These are phyloP conservation scores for Hylaeus volcanicus DNA, from an alignment of 1,140 invertebrate genomes.

Conservation along the genomic window DNA sequence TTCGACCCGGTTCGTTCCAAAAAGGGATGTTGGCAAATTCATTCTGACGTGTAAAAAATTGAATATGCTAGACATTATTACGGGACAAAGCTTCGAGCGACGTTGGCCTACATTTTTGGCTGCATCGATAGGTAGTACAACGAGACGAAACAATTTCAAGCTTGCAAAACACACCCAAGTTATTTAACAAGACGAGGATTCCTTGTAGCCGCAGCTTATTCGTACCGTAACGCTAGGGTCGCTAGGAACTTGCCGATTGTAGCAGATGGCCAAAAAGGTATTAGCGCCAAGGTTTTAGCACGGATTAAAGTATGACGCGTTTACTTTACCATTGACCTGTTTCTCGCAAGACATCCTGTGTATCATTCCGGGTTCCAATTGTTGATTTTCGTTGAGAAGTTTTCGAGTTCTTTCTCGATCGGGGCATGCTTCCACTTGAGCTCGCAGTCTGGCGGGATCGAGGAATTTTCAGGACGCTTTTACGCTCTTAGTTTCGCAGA, in stretches of 20 bases:
- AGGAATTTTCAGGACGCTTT: background rate
- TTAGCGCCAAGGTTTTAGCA: too few relatives aligned
- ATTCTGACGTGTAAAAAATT: slow-evolving; percentile 51
- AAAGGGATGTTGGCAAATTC: slow-evolving; percentile 22
- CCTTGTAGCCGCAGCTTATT: too few relatives aligned
- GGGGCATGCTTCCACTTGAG: too few relatives aligned
- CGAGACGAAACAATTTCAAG: background rate
- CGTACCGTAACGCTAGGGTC: too few relatives aligned
- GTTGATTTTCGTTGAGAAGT: background rate
- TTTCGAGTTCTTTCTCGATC: too few relatives aligned
- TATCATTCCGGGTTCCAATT: background rate
- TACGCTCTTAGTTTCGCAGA: background rate
- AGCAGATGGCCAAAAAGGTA: too few relatives aligned
- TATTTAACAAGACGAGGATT: too few relatives aligned
- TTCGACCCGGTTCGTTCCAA: background rate
- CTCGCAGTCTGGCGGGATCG: too few relatives aligned
- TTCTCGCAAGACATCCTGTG: background rate
- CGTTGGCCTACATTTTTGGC: slow-evolving; percentile 44
- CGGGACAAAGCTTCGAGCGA: slow-evolving; percentile 31
- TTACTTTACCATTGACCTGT: background rate
- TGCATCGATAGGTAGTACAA: background rate
- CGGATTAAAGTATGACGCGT: too few relatives aligned
- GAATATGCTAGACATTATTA: slow-evolving; percentile 53
- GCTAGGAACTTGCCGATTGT: too few relatives aligned
- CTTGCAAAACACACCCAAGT: background rate